Evolutionary conservation across 2,113 vertebrate genomes (phyloP).

Genomic region (Cathartes aura): DNA sequence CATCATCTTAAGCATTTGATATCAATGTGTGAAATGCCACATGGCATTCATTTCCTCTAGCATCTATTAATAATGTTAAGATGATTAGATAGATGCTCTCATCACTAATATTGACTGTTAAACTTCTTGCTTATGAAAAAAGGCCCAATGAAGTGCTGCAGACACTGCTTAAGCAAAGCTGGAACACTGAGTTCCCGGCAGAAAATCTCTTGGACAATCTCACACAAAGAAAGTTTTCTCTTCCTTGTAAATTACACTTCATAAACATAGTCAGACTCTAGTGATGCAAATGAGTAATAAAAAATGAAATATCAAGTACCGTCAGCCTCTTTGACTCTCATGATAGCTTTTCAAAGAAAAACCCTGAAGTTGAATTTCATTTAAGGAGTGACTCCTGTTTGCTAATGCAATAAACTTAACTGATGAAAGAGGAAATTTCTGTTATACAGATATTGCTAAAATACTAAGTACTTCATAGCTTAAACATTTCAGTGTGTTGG

Average conservation of each 20-base stretch:
- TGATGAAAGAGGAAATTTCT: neutral
- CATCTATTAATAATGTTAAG: neutral
- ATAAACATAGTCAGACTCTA: neutral
- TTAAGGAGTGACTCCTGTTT: neutral
- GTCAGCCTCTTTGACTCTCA: neutral
- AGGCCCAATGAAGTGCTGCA: neutral
- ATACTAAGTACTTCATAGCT: neutral
- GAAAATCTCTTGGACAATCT: neutral
- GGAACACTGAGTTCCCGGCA: neutral
- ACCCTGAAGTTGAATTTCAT: neutral
- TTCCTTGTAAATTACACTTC: neutral
- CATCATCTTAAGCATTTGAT: neutral
- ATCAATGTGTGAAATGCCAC: neutral
- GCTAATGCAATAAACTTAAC: neutral
- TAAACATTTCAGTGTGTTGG: neutral
- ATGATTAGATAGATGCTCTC: neutral
- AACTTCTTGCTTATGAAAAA: neutral
- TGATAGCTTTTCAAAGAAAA: constrained; percentile 14
- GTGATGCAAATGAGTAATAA: neutral
- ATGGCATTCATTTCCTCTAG: neutral
- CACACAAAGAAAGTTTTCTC: neutral
- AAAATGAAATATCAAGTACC: neutral
- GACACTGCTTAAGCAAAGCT: neutral
- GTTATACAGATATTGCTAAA: neutral
- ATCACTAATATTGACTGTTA: neutral